Percentiles rank a stretch among this genome's conserved stretches.
Evolutionary conservation across 2,888 invertebrate species (phyloP).

Genomic region (Epirrita christyi): DNA sequence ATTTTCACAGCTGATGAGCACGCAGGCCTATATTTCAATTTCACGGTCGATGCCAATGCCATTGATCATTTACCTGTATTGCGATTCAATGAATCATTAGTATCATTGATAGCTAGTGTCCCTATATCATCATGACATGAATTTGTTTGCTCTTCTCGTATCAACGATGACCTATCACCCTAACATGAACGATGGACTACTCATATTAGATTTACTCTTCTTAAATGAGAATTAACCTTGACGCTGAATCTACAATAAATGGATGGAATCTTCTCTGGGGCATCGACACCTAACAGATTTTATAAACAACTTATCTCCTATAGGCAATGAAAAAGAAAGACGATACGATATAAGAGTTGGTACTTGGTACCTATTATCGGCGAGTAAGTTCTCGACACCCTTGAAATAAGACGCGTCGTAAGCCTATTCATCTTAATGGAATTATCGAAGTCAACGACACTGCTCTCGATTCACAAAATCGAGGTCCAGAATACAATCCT

Average conservation of each 20-base stretch:
- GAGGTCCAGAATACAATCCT: slow-evolving; percentile 23
- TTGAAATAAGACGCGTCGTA: slow-evolving; percentile 7
- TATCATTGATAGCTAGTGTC: slow-evolving; percentile 14
- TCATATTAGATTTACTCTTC: no score
- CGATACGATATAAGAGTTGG: neutral
- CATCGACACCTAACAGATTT: neutral
- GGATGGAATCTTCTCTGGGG: neutral
- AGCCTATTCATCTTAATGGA: slow-evolving; percentile 11
- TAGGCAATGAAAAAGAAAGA: neutral
- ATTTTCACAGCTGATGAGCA: slow-evolving; percentile 31
- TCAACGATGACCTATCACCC: no score
- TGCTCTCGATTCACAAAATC: slow-evolving; percentile 4
- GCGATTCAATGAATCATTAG: slow-evolving; percentile 32
- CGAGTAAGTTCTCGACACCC: slow-evolving; percentile 6
- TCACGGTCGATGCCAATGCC: slow-evolving; percentile 37
- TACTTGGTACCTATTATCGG: neutral
- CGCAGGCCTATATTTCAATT: slow-evolving; percentile 35
- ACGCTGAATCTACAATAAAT: no score
- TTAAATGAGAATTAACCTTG: no score
- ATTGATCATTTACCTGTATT: slow-evolving; percentile 27
- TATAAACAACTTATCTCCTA: neutral
- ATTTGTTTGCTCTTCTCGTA: no score
- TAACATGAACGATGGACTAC: no score
- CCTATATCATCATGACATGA: no score
- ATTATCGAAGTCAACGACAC: slow-evolving; percentile 30